phyloP scores from a whole-genome alignment of 2,888 invertebrate genomes.

The Lamproptera curius region DNA sequence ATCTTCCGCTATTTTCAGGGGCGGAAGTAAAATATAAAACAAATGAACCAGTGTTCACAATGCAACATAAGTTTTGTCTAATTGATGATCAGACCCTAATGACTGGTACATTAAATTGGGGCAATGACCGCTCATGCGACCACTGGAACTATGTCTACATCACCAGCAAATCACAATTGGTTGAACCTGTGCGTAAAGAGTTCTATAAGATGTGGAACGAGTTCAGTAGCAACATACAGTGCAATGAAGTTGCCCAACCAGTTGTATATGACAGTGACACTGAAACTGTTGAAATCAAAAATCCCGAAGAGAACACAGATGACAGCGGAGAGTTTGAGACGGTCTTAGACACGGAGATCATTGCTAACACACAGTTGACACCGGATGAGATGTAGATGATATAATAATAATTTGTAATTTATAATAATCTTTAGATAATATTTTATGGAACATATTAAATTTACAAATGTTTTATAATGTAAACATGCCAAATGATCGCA shows the following conservation, averaged over 20 bases:
- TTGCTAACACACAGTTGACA: conserved; percentile 37
- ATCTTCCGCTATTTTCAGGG: no score
- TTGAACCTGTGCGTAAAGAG: conserved; percentile 73
- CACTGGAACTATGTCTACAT: conserved; percentile 85
- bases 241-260: conserved; percentile 22
- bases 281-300: conserved; percentile 29
- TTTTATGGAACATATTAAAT: conserved; percentile 26
- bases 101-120: conserved; percentile 88
- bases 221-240: conserved; percentile 29
- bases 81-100: conserved; percentile 81
- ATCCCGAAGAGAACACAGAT: conserved; percentile 28
- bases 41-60: conserved; percentile 61
- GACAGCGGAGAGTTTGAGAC: conserved; percentile 27
- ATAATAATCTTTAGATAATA: conserved; percentile 12
- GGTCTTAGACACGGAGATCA: conserved; percentile 17
- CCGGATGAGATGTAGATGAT: conserved; percentile 40
- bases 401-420: conserved; percentile 20
- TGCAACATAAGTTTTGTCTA: conserved; percentile 90
- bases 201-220: conserved; percentile 80
- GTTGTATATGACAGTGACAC: conserved; percentile 31
- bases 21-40: conserved; percentile 74
- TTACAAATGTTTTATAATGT: conserved; percentile 51
- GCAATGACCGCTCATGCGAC: conserved; percentile 82
- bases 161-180: conserved; percentile 76
- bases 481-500: conserved; percentile 43